These are phyloP conservation scores for Lasioglossum villosulum DNA, from an alignment of 2,888 invertebrate genomes.

Conservation along the genomic window DNA sequence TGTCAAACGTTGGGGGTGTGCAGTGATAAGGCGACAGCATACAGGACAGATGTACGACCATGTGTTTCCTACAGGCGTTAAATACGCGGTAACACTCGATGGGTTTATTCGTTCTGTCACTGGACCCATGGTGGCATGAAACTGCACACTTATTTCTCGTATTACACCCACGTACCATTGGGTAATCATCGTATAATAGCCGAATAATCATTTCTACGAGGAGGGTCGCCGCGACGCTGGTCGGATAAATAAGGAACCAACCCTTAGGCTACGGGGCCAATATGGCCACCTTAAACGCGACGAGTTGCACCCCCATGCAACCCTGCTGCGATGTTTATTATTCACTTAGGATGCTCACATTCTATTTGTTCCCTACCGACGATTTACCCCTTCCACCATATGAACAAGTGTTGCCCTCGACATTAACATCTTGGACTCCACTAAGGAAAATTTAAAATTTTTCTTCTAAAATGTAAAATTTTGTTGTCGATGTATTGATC, in stretches of 20 bases:
- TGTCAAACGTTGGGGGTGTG: constrained; percentile 34
- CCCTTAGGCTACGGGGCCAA: constrained; percentile 78
- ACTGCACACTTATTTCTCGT: constrained; percentile 81
- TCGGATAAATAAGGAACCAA: constrained; percentile 65
- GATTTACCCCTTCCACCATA: constrained; percentile 54
- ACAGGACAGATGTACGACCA: constrained; percentile 77
- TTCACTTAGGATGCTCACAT: constrained; percentile 79
- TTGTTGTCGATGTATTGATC: background rate
- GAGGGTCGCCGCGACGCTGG: constrained; percentile 37
- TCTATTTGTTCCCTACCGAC: constrained; percentile 73
- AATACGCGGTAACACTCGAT: constrained; percentile 73
- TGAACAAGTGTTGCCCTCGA: constrained; percentile 33
- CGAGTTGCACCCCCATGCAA: constrained; percentile 57
- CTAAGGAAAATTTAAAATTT: background rate
- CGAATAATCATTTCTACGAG: constrained; percentile 77
- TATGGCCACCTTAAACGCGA: constrained; percentile 79
- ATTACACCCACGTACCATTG: constrained; percentile 81
- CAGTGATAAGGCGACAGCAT: constrained; percentile 17
- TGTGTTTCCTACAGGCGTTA: constrained; percentile 75
- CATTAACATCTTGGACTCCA: background rate
- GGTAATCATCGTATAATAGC: constrained; percentile 83
- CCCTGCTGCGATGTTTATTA: constrained; percentile 77
- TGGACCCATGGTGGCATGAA: constrained; percentile 74
- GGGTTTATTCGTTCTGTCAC: constrained; percentile 79
- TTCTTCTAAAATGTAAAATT: background rate